Conservation (phyloP, 2,113 vertebrate species). For the Synchiropus splendidus region DNA sequence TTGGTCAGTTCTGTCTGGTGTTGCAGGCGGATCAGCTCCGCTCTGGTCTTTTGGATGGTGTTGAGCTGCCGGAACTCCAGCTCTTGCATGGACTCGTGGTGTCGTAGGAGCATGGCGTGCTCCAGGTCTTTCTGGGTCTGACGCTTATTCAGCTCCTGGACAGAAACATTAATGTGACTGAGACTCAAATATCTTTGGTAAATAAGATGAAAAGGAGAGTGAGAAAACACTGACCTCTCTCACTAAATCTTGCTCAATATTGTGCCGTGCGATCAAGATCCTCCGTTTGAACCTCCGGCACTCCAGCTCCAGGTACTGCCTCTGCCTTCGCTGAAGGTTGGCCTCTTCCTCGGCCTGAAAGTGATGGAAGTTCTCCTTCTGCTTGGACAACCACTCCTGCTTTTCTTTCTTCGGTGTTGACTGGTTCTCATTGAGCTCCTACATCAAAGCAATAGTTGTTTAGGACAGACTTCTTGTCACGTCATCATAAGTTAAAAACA, state of each 20-base stretch:
- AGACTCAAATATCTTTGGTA: not conserved
- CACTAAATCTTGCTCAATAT: constrained; percentile 88
- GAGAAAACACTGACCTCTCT: constrained; percentile 78
- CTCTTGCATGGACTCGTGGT: constrained; percentile 98
- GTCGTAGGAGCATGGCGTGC: constrained; percentile 93
- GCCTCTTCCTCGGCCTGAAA: constrained; percentile 97
- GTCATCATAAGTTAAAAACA: too few species aligned
- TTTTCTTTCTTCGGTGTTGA: constrained; percentile 99
- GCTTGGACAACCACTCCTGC: constrained; percentile 96
- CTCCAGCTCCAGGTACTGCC: constrained; percentile 93
- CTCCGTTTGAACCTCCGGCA: constrained; percentile 92
- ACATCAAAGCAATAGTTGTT: constrained; percentile 6
- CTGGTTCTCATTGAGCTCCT: constrained; percentile 98
- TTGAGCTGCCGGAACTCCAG: constrained; percentile 95
- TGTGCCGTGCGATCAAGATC: constrained; percentile 92
- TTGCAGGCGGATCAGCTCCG: constrained; percentile 89
- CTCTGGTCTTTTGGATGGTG: constrained; percentile 90
- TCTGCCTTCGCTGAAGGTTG: constrained; percentile 86
- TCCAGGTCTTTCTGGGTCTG: constrained; percentile 98
- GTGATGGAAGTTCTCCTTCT: constrained; percentile 98
- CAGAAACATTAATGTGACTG: not conserved
- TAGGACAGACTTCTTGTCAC: too few species aligned
- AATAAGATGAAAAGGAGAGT: not conserved
- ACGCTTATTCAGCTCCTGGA: constrained; percentile 92
- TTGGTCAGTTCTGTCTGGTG: constrained; percentile 98